phyloP scores from a whole-genome alignment of 1,140 invertebrate species.

The Drosophila ficusphila region DNA sequence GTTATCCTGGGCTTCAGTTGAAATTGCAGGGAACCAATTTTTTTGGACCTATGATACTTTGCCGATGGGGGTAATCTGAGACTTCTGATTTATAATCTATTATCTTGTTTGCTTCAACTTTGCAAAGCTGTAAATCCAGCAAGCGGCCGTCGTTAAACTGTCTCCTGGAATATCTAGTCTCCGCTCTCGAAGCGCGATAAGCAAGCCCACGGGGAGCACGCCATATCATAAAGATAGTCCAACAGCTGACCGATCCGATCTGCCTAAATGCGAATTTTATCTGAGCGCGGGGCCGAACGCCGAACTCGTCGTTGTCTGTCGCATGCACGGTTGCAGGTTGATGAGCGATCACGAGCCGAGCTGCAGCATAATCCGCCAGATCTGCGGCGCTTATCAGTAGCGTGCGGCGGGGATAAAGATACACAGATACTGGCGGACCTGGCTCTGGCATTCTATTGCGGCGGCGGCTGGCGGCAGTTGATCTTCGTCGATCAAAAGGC shows the following conservation, averaged over 20 bases:
- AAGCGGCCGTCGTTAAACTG: slow-evolving; percentile 31
- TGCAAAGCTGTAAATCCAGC: slow-evolving; percentile 10
- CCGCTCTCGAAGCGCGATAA: not conserved
- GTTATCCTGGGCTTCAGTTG: too few species aligned
- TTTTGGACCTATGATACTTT: too few species aligned
- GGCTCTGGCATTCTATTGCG: slow-evolving; percentile 59
- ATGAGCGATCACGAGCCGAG: slow-evolving; percentile 48
- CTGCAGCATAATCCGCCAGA: slow-evolving; percentile 52
- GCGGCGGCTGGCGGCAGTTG: slow-evolving; percentile 29
- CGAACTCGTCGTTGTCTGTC: slow-evolving; percentile 4
- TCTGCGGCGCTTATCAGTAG: slow-evolving; percentile 62
- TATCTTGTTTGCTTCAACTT: slow-evolving; percentile 6
- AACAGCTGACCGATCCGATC: slow-evolving; percentile 41
- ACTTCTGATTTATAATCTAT: not conserved
- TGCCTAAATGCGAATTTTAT: slow-evolving; percentile 27
- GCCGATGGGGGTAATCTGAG: too few species aligned
- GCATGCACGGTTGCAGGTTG: slow-evolving; percentile 30
- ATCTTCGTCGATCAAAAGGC: not conserved
- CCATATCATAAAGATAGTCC: slow-evolving; percentile 35
- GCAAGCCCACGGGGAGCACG: slow-evolving; percentile 23
- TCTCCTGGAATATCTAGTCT: slow-evolving; percentile 9
- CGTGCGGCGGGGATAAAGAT: slow-evolving; percentile 36
- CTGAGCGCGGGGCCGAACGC: not conserved
- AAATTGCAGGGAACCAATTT: too few species aligned
- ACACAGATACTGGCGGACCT: slow-evolving; percentile 12